These are phyloP conservation scores for Rutpela maculata DNA, from an alignment of 2,888 invertebrate genomes.

Conservation along the genomic window DNA sequence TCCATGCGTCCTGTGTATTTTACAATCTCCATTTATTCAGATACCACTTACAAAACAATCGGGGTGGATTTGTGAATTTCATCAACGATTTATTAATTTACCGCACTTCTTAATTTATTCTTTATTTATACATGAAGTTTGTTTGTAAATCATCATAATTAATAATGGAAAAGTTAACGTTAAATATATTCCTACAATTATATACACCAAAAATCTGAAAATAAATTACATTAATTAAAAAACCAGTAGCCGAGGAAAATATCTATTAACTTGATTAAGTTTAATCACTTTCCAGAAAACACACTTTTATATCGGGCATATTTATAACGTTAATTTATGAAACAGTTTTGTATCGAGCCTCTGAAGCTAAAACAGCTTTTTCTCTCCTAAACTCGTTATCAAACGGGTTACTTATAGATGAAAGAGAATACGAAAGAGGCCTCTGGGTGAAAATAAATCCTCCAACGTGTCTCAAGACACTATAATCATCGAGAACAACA, in stretches of 20 bases:
- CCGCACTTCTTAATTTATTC: too few relatives aligned
- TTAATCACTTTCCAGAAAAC: constrained; percentile 3
- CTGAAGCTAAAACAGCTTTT: constrained; percentile 31
- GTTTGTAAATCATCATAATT: too few relatives aligned
- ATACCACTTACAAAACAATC: too few relatives aligned
- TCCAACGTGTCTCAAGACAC: constrained; percentile 31
- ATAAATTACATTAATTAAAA: neutral
- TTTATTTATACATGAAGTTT: too few relatives aligned
- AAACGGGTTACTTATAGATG: constrained; percentile 32
- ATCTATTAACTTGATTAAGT: constrained; percentile 7
- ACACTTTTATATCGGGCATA: neutral
- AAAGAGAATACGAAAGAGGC: constrained; percentile 39
- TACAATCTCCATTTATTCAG: too few relatives aligned
- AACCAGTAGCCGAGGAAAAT: neutral
- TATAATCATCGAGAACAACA: constrained; percentile 38
- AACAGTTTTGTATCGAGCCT: constrained; percentile 10
- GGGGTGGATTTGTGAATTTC: too few relatives aligned
- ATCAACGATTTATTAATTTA: too few relatives aligned
- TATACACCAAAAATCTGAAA: neutral
- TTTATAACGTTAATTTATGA: constrained; percentile 19
- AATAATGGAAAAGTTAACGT: too few relatives aligned
- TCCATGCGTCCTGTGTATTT: too few relatives aligned
- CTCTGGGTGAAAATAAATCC: constrained; percentile 35
- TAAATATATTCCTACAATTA: too few relatives aligned
- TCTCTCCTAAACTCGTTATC: constrained; percentile 32